A percentile compares a stretch with the other conserved stretches of the same genome.
These are phyloP conservation scores for Brachionus rotundiformis DNA, from an alignment of 1,140 invertebrate species.

Conservation along the genomic window DNA sequence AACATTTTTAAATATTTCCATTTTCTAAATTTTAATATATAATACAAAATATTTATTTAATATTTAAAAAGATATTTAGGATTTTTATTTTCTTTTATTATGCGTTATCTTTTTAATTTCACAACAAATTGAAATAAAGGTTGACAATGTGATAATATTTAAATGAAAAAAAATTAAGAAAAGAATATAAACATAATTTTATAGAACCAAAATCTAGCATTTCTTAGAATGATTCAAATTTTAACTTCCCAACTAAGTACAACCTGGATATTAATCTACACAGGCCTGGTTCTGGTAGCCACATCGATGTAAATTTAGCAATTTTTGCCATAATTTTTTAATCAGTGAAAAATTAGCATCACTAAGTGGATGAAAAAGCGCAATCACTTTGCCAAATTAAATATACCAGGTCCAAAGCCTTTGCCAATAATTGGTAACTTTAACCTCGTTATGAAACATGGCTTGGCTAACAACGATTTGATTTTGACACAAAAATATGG, in stretches of 20 bases:
- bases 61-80: too few relatives aligned
- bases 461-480: constrained; percentile 36
- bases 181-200: not conserved
- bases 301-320: constrained; percentile 4
- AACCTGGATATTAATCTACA: not conserved
- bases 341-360: not conserved
- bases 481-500: constrained; percentile 21
- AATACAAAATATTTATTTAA: too few relatives aligned
- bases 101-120: not conserved
- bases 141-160: not conserved
- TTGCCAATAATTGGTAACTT: constrained; percentile 44
- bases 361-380: not conserved
- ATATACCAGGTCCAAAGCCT: constrained; percentile 24
- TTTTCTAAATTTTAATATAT: too few relatives aligned
- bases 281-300: not conserved
- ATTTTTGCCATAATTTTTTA: too few relatives aligned
- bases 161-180: too few relatives aligned
- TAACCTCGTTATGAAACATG: constrained; percentile 19
- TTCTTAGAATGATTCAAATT: not conserved
- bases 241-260: not conserved
- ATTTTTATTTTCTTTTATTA: too few relatives aligned
- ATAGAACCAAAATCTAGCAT: not conserved
- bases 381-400: not conserved
- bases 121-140: not conserved
- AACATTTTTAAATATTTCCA: too few relatives aligned